Base-by-base conservation (phyloP, 2,113 vertebrate species). In the Poeciliopsis occidentalis region DNA sequence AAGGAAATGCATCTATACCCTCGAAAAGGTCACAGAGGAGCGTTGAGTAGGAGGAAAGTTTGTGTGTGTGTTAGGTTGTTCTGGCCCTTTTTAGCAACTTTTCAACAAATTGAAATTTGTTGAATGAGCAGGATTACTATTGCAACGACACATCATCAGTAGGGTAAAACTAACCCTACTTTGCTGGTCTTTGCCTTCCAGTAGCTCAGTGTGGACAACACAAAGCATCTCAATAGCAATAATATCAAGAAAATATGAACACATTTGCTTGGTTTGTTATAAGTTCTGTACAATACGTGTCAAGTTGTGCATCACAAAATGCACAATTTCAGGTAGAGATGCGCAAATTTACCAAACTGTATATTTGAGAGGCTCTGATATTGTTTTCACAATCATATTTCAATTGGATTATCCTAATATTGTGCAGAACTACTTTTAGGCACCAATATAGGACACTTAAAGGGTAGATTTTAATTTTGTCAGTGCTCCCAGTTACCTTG, bases 71-170 rank as follows among this genome's bases (percentile, higher is more conserved):
- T 82, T 57, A n/a, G 51, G 51, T 57, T 57, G 22, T 24, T 57
- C 24, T n/a, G 8, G 51, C 24, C 24, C 24, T 57, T 8, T 88
- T 81, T 91, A 89, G 90, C 89, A 92, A 93, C 93, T 91, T 82
- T 78, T 24, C 71, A 70, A 71, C 73, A 79, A 85, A 79, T 80
- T 82, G 89, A 90, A 93, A 92, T 94, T 92, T 92, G 91, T 87
- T n/a, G n/a, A n/a, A n/a, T n/a, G n/a, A n/a, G n/a, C n/a, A n/a
- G n/a, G n/a, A n/a, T n/a, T n/a, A n/a, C n/a, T n/a, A n/a, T n/a
- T n/a, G n/a, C n/a, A n/a, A n/a, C n/a, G n/a, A n/a, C n/a, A n/a
- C n/a, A n/a, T n/a, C n/a, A n/a, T n/a, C n/a, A n/a, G n/a, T n/a
- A n/a, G n/a, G n/a, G n/a, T n/a, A n/a, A n/a, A n/a, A n/a, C n/a